Base-by-base conservation (phyloP, 2,113 vertebrate species). In the Plotosus lineatus region DNA sequence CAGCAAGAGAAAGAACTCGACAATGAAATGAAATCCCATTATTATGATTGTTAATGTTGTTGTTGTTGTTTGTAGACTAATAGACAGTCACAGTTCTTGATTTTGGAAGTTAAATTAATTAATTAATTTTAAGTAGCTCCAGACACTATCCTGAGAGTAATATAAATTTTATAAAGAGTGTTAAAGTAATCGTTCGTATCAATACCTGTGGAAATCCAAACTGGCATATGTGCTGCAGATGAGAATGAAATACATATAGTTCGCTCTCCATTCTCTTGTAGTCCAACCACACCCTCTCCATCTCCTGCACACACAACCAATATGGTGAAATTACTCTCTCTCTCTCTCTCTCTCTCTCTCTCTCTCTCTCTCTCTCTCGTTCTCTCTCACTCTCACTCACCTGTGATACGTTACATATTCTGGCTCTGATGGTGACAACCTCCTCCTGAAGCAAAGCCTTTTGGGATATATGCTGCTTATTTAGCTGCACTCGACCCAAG, bases 401-500 rank as follows among this genome's bases (percentile, higher is more conserved):
- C 94, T 91, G 76, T 3, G 93, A 89, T 23, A 95, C 88, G 19
- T 97, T 94, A 82, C 95, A 96, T 78, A 97, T 94, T 61, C 93
- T 87, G 61, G 95, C 95, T 58, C 95, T 90, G 82, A 94, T 94
- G 4, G 94, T 94, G 82, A 97, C 95, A 88, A 97, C 89, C 6
- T 96, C 94, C 48, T 97, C 96, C 84, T 96, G 96, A 17, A 97
- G 93, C 82, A 95, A 90, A 85, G 92, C 91, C 85, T 96, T 96
- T 87, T 93, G 94, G 56, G 90, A 92, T 80, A 92, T 92, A 19
- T 94, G 92, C 0, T 87, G 90, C 42, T 92, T 93, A 12, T 93
- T 90, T 81, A 95, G 84, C 82, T 95, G 94, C 50, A 42, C 23
- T 0, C 74, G 73, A 8, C 94, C 90, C 84, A 96, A 84, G 81